Evolutionary conservation across 2,113 vertebrate genomes (phyloP).

Genomic region (Trichechus manatus): DNA sequence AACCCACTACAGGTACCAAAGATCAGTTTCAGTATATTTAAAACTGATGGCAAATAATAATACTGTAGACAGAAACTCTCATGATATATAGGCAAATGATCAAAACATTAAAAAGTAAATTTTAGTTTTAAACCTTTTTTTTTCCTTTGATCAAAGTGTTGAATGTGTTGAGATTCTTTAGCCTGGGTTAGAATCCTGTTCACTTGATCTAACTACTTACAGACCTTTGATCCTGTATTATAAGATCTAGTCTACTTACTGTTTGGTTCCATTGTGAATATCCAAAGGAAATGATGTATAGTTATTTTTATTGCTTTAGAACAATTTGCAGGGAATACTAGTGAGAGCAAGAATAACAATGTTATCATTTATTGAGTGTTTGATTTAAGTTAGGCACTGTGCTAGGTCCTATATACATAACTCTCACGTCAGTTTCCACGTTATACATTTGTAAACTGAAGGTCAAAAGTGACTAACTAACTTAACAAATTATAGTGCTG

Average conservation of each 20-base stretch:
- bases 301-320: background rate
- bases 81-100: background rate
- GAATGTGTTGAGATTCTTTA: slow-evolving; percentile 8
- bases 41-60: background rate
- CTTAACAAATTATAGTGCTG: background rate
- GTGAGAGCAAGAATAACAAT: background rate
- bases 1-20: background rate
- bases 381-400: background rate
- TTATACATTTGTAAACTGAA: background rate
- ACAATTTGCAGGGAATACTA: background rate
- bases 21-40: background rate
- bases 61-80: background rate
- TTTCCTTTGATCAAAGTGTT: slow-evolving; percentile 22
- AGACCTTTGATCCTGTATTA: background rate
- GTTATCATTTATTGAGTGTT: too few relatives aligned
- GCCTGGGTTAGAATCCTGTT: background rate
- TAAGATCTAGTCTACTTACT: background rate
- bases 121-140: slow-evolving; percentile 34
- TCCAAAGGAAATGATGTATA: background rate
- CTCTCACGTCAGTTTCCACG: background rate
- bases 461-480: background rate
- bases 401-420: background rate
- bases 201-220: background rate
- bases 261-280: background rate
- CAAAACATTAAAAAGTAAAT: background rate